A percentile compares a stretch with the other conserved stretches of the same genome.
Conservation (phyloP, 2,888 invertebrate species). For the Diabrotica balteata region DNA sequence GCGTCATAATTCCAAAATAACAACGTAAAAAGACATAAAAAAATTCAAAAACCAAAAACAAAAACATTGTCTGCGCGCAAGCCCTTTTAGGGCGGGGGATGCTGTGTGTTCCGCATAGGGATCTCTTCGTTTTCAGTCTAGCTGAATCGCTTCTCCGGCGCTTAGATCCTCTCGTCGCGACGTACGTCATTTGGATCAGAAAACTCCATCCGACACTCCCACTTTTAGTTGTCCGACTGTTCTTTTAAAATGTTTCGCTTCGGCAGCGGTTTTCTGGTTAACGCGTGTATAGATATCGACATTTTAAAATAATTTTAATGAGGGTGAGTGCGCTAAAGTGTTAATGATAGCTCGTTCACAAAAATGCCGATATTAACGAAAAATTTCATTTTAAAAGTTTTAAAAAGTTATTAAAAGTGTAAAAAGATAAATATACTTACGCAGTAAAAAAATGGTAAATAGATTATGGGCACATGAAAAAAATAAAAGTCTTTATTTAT, state of each 20-base stretch:
- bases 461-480: no score
- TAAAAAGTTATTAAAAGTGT: no score
- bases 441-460: no score
- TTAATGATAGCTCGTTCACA: constrained; percentile 6
- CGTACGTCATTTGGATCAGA: constrained; percentile 26
- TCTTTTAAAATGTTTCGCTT: constrained; percentile 12
- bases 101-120: constrained; percentile 51
- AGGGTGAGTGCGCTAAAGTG: constrained; percentile 22
- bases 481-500: no score
- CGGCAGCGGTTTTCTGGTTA: constrained; percentile 8
- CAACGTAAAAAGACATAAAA: constrained; percentile 3
- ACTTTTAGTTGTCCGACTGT: constrained; percentile 31
- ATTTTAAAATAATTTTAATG: constrained; percentile 11
- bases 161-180: constrained; percentile 41
- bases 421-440: no score
- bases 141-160: constrained; percentile 41
- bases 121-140: constrained; percentile 38
- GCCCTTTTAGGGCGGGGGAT: constrained; percentile 48
- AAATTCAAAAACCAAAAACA: constrained; percentile 17
- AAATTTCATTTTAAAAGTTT: no score
- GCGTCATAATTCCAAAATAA: constrained; percentile 1
- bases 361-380: background rate
- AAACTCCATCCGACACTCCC: constrained; percentile 43
- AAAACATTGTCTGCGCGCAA: constrained; percentile 39
- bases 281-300: constrained; percentile 1